Evolutionary conservation across 2,888 invertebrate species (phyloP), one percentile per base, ranked within the genome.

Genomic region (Thalpophila matura): DNA sequence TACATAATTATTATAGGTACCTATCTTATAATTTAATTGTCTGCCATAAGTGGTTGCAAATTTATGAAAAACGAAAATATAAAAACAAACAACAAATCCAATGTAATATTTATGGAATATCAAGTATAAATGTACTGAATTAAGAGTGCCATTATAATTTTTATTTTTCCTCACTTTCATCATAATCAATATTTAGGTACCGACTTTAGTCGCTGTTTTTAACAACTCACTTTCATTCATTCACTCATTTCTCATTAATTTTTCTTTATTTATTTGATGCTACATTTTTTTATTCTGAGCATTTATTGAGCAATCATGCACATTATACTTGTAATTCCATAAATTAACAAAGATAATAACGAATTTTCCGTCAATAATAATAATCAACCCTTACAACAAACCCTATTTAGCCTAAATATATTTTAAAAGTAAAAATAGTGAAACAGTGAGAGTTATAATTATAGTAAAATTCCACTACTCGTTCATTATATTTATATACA

Each of bases 401-500:
- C 73, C 74, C 82, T 87, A 83, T 83, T 86, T 86, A 91, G 42
- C 79, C 81, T 87, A 89, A 78, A 76, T 79, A 80, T 81, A 84
- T 79, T 83, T 82, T 79, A 87, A 54, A 86, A 85, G 81, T 86
- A 86, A 84, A 87, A 88, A 89, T 86, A 91, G 90, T 89, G 89
- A 91, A 90, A 92, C 78, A 86, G 89, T 92, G 91, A 91, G 85
- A 88, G 85, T 86, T 86, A 87, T 80, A n/a, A n/a, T n/a, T n/a
- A 88, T 86, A 89, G 88, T 89, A 91, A 91, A 90, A 88, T 85
- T 85, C 69, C 70, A 80, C 90, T 91, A 93, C 87, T 87, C 81
- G 69, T 85, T 83, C 81, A 80, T 82, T 82, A 74, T 75, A 82
- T 78, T 81, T 87, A 85, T 88, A 74, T 89, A 91, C 88, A 91